Evolutionary conservation across 2,113 vertebrate species (phyloP), one percentile per base, ranked within the genome.

Genomic region (Empidonax alnorum): DNA sequence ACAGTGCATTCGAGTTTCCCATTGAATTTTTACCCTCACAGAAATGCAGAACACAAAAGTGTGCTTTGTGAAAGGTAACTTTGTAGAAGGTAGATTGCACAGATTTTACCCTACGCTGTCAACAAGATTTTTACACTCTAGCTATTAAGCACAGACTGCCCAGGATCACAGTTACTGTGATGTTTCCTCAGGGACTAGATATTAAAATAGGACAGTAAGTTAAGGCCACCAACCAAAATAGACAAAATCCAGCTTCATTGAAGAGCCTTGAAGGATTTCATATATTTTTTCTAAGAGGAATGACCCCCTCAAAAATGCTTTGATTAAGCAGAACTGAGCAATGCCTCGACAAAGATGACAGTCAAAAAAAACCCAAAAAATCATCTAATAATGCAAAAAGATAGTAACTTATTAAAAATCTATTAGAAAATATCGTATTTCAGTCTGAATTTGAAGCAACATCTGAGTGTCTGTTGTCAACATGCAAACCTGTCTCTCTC

Each of bases 391-490:
- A 55, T 20, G 4, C 65, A 53, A 65, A 63, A 25, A 35, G 13
- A 31, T 59, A 24, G 18, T 13, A 56, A 6, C n/a, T 50, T 61
- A n/a, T 46, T 1, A 9, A 14, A 77, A 83, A 30, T 37, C 7
- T 35, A 14, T 28, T 42, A 65, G 55, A 37, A 58, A 37, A 52
- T 7, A 52, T 7, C 3, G 6, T 21, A 47, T 53, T 71, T 42
- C 37, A 33, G 50, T 53, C n/a, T 42, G 30, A 65, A 53, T 58
- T 65, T 58, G 22, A 65, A 65, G 62, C 30, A 74, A 28, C 2
- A 2, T 10, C 4, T 1, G 1, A 73, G 30, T 12, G 18, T 14
- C 10, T n/a, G 2, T 42, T 47, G 22, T 28, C 44, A 41, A 11
- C 0, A 3, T 24, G 4, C 23, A 47, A 31, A 30, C 44, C 15